Base-by-base conservation (phyloP, 1,140 invertebrate species). In the Drosophila neocordata region DNA sequence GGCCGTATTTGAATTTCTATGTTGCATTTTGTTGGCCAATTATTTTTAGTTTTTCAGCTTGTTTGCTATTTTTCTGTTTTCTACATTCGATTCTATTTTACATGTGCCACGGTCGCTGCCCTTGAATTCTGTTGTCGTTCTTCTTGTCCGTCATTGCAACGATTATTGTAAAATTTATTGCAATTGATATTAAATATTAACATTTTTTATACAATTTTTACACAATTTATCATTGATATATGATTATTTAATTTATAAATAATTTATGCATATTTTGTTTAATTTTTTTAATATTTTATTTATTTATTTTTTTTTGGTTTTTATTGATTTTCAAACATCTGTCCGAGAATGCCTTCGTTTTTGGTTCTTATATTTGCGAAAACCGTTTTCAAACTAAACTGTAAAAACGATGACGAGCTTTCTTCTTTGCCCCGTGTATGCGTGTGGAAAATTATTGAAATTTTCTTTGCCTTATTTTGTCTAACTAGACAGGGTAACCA, bases 361-460 rank as follows among this genome's bases (percentile, higher is more conserved):
- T 65, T 59, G 74, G 89, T 68, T 87, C 75, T 75, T 78, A 79
- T 68, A 64, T 80, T 78, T 72, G 77, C 66, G 74, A 84, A 90
- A 89, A 87, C 84, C 77, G 78, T 89, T 80, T 75, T 73, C 55
- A 90, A 91, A 90, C 89, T 91, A 70, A 91, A 88, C 67, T 59
- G 64, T 20, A 48, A 9, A 20, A 35, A 61, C 65, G 66, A 62
- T 75, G 66, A 62, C 70, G 65, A 90, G 84, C 79, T 89, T 90
- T 90, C 68, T 20, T 31, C 58, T 53, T 34, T 51, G 52, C 57
- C 68, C 57, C 68, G 57, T 27, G 72, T 59, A 64, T 65, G 53
- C 59, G 58, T 67, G 73, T 77, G 69, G 68, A 82, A 84, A 89
- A 89, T 90, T 90, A 89, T 89, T 85, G 89, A 90, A 90, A 90